phyloP scores from a whole-genome alignment of 2,888 invertebrate species.

The Ptychoptera albimana region DNA sequence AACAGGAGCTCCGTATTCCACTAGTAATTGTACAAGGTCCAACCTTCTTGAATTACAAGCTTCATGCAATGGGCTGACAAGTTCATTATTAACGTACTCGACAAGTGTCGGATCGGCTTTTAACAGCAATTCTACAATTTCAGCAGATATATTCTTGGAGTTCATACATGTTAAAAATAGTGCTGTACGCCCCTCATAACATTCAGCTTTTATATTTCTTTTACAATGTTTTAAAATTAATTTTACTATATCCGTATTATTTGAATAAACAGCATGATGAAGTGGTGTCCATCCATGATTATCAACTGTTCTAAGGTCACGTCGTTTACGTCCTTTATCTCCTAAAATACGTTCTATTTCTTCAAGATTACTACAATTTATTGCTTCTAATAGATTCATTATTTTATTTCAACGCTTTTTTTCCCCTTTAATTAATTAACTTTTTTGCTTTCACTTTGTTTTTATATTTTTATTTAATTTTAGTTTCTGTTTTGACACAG shows the following conservation, averaged over 20 bases:
- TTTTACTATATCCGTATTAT: conserved; percentile 4
- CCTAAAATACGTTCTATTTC: too few relatives aligned
- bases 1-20: conserved; percentile 6
- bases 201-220: conserved; percentile 1
- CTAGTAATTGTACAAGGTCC: conserved; percentile 7
- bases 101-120: conserved; percentile 3
- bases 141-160: background rate
- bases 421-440: too few relatives aligned
- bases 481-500: too few relatives aligned
- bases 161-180: conserved; percentile 5
- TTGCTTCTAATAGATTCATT: too few relatives aligned
- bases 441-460: too few relatives aligned
- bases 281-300: conserved; percentile 7
- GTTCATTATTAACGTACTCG: conserved; percentile 8
- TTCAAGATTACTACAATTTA: too few relatives aligned
- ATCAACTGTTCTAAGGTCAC: background rate
- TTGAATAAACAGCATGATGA: conserved; percentile 9
- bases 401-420: too few relatives aligned
- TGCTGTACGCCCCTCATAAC: conserved; percentile 8
- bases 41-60: conserved; percentile 5
- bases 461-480: too few relatives aligned
- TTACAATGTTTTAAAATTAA: conserved; percentile 1
- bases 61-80: conserved; percentile 6
- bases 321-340: background rate
- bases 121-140: conserved; percentile 6